These are phyloP conservation scores for Melanocharis versteri DNA, from an alignment of 2,113 vertebrate genomes.

Conservation along the genomic window DNA sequence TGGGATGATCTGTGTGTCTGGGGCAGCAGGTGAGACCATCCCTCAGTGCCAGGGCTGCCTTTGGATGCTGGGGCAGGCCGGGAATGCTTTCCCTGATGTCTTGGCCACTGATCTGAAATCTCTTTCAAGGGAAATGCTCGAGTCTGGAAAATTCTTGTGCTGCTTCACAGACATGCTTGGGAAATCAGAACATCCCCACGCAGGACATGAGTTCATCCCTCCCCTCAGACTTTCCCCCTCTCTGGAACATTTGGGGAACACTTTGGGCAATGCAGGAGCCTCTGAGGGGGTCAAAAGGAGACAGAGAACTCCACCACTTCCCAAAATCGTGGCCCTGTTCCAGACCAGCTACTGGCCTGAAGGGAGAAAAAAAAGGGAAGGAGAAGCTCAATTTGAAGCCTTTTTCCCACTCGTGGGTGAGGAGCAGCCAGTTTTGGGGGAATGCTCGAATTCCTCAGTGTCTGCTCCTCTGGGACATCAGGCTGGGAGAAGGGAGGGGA, in stretches of 20 bases:
- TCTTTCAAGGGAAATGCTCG: neutral
- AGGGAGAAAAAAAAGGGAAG: neutral
- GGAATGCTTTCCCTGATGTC: neutral
- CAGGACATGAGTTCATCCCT: neutral
- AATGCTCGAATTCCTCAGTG: neutral
- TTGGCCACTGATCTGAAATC: neutral
- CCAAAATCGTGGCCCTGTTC: neutral
- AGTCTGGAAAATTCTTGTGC: constrained; percentile 22
- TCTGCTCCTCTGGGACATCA: neutral
- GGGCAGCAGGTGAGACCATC: neutral
- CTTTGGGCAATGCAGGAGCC: neutral
- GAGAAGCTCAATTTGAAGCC: neutral
- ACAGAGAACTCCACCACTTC: neutral
- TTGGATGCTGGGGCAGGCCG: neutral
- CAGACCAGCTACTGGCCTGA: neutral
- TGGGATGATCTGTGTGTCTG: neutral
- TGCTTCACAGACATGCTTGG: constrained; percentile 12
- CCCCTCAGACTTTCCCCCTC: neutral
- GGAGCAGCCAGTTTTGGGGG: neutral
- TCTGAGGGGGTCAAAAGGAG: neutral
- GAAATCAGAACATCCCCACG: neutral
- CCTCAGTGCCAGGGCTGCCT: neutral
- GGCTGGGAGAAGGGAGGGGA: neutral
- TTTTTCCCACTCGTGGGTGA: neutral
- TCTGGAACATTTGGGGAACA: neutral